Evolutionary conservation across 2,888 invertebrate species (phyloP).

Genomic region (Eupithecia centaureata): DNA sequence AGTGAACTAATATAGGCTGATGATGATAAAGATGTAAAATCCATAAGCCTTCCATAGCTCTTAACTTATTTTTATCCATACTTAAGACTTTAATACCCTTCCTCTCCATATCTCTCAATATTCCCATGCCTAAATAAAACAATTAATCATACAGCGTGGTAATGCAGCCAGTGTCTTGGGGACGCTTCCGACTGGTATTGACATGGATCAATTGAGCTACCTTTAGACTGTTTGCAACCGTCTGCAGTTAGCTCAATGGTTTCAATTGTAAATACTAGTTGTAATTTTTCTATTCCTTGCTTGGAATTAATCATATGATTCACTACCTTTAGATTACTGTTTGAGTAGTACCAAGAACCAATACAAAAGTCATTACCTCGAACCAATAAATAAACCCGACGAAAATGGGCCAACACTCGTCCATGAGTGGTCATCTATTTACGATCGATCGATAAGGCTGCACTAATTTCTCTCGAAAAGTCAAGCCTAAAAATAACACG

Average conservation of each 20-base stretch:
- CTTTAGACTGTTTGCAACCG: too few relatives aligned
- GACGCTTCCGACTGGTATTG: too few relatives aligned
- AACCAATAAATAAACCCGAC: slow-evolving; percentile 36
- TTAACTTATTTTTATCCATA: background rate
- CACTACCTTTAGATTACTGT: slow-evolving; percentile 19
- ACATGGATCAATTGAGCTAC: too few relatives aligned
- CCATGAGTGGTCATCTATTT: slow-evolving; percentile 49
- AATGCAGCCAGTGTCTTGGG: too few relatives aligned
- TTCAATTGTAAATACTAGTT: too few relatives aligned
- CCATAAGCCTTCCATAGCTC: too few relatives aligned
- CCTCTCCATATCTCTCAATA: background rate
- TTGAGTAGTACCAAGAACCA: slow-evolving; percentile 28
- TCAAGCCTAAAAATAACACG: slow-evolving; percentile 76
- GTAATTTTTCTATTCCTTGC: too few relatives aligned
- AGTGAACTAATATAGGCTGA: too few relatives aligned
- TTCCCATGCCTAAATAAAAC: background rate
- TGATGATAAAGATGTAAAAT: too few relatives aligned
- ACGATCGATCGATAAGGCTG: slow-evolving; percentile 49
- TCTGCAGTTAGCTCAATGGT: too few relatives aligned
- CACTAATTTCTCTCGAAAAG: slow-evolving; percentile 53
- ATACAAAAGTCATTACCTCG: slow-evolving; percentile 35
- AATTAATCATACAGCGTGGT: background rate
- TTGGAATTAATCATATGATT: too few relatives aligned
- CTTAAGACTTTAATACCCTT: background rate
- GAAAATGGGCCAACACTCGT: slow-evolving; percentile 53